Conservation (phyloP, 2,113 vertebrate genomes). For the Paramisgurnus dabryanus region DNA sequence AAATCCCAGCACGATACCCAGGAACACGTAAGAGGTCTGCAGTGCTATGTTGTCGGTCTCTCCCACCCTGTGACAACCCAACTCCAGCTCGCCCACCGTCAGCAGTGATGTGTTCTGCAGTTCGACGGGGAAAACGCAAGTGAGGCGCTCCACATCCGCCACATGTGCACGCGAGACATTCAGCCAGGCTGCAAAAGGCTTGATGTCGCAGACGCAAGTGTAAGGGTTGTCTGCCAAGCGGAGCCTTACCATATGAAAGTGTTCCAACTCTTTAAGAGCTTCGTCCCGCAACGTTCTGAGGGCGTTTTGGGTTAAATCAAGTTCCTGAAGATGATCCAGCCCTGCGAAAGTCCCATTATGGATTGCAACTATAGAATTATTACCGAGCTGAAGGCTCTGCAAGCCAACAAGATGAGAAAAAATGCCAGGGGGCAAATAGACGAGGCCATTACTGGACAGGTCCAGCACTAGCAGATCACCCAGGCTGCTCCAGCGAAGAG, state of each 20-base stretch:
- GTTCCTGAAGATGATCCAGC: conserved; percentile 69
- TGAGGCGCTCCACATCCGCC: conserved; percentile 58
- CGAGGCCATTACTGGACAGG: conserved; percentile 67
- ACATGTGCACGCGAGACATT: conserved; percentile 68
- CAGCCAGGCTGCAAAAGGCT: conserved; percentile 73
- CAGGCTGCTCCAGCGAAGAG: conserved; percentile 64
- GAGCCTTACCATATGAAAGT: conserved; percentile 57
- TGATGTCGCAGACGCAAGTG: conserved; percentile 74
- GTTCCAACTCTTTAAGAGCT: conserved; percentile 70
- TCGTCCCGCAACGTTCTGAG: conserved; percentile 69
- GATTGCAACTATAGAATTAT: conserved; percentile 77
- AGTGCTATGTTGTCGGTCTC: conserved; percentile 66
- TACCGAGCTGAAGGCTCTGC: conserved; percentile 69
- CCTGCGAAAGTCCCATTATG: conserved; percentile 71
- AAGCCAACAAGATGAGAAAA: conserved; percentile 58
- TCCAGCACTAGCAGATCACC: conserved; percentile 61
- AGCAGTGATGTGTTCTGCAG: conserved; percentile 74
- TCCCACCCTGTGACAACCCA: conserved; percentile 67
- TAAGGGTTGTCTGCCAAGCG: conserved; percentile 75
- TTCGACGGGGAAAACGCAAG: conserved; percentile 67
- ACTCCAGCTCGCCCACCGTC: conserved; percentile 46
- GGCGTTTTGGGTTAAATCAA: conserved; percentile 75
- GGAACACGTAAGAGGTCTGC: conserved; percentile 79
- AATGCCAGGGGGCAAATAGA: conserved; percentile 59
- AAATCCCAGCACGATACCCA: conserved; percentile 76